Base-by-base conservation (phyloP, 2,888 invertebrate species). In the Lysandra bellargus region DNA sequence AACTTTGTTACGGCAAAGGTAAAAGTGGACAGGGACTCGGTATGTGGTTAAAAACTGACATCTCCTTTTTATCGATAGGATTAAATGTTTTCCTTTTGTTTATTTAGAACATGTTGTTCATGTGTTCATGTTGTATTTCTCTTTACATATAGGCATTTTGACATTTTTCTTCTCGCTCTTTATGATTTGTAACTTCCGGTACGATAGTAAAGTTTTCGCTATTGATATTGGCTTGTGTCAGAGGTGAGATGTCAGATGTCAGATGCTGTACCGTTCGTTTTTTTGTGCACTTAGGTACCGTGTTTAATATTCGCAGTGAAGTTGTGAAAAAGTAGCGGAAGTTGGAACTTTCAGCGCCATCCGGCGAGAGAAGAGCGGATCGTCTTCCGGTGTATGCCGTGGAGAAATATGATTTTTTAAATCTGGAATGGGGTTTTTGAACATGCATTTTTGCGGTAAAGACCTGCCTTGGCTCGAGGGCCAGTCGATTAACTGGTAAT, bases 291-390 rank as follows among this genome's bases (percentile, higher is more conserved):
- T 14, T 60, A 60, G 5, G n/a, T 60, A 5, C 60, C 60, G 9
- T n/a, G 23, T 30, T 30, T 64, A 30, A 64, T 64, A 12, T 64
- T 64, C 12, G 9, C 64, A 69, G 69, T 1, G 33, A 69, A 69
- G 14, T 69, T 37, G 69, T 69, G 69, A 69, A 69, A 69, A 69
- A 17, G 69, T 33, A 69, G 33, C 69, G 69, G 69, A 69, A 69
- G 69, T 33, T 69, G 69, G 37, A 69, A 69, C 69, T 69, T 69
- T 69, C 69, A 69, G 64, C 64, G 30, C 64, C 69, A 69, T 69
- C 64, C 64, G 69, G 69, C 33, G 33, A 33, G 69, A 17, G 69
- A 4, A 37, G 37, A 69, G 33, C 69, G 14, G 33, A 14, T 14
- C 33, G 5, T 69, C 33, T 69, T 37, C 69, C 33, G 69, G 69